These are phyloP conservation scores for Gasteruption jaculator DNA, from an alignment of 2,888 invertebrate species.

Conservation along the genomic window DNA sequence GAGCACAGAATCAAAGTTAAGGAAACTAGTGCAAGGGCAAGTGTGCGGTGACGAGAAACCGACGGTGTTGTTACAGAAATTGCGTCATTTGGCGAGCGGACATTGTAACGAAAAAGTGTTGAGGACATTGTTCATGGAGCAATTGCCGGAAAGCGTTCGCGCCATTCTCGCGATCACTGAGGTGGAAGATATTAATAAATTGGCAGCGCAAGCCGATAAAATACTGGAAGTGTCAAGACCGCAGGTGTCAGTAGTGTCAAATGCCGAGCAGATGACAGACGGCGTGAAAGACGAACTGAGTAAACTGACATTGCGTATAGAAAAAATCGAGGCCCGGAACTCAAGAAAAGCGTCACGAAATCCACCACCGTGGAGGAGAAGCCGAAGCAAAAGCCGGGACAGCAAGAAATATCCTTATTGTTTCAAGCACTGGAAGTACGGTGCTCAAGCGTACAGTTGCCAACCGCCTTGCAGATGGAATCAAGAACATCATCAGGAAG, in stretches of 20 bases:
- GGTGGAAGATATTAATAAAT: background rate
- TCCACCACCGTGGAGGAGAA: too few species aligned
- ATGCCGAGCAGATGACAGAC: too few species aligned
- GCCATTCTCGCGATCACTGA: background rate
- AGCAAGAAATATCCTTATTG: too few species aligned
- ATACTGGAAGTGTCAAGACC: background rate
- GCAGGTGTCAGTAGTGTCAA: background rate
- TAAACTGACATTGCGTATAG: too few species aligned
- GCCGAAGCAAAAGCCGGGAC: too few species aligned
- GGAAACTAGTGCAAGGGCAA: background rate
- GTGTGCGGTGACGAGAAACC: conserved; percentile 1
- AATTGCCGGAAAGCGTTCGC: background rate
- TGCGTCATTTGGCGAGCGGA: background rate
- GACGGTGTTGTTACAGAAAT: background rate
- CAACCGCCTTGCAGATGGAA: too few species aligned
- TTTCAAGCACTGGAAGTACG: too few species aligned
- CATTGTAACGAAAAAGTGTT: background rate
- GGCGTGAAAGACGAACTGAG: too few species aligned
- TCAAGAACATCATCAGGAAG: too few species aligned
- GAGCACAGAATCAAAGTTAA: background rate
- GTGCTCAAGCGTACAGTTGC: too few species aligned
- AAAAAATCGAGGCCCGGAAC: too few species aligned
- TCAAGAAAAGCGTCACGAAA: too few species aligned
- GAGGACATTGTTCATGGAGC: conserved; percentile 1
- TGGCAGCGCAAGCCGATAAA: background rate